Conservation (phyloP, 2,888 invertebrate genomes). For the Stegana nigrithorax region DNA sequence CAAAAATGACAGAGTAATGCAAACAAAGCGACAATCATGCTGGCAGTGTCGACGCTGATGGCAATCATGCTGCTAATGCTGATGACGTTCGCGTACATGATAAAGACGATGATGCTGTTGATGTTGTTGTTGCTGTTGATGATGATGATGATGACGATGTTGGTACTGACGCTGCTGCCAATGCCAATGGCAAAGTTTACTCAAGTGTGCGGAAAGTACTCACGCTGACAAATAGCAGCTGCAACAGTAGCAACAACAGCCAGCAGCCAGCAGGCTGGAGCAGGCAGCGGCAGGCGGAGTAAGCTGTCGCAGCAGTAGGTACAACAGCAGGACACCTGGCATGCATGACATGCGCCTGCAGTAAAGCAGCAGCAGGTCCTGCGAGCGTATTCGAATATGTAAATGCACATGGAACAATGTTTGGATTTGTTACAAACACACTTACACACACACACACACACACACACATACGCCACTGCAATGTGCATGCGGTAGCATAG, state of each 20-base stretch:
- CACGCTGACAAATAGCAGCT: neutral
- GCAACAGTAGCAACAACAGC: neutral
- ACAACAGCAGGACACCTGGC: neutral
- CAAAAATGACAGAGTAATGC: conserved; percentile 14
- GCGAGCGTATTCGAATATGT: conserved; percentile 13
- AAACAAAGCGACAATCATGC: neutral
- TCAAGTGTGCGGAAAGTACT: conserved; percentile 8
- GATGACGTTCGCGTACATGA: too few species aligned
- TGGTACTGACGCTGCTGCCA: neutral
- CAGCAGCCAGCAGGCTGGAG: neutral
- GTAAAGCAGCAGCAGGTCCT: too few species aligned
- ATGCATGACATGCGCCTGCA: neutral
- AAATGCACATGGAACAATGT: conserved; percentile 17
- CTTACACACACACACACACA: neutral
- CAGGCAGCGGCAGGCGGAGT: neutral
- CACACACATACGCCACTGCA: neutral
- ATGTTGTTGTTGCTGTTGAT: too few species aligned
- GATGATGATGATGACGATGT: neutral
- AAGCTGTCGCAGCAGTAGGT: neutral
- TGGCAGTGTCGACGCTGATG: neutral
- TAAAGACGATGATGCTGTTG: too few species aligned
- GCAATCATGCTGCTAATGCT: too few species aligned
- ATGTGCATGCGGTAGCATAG: too few species aligned
- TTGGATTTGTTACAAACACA: conserved; percentile 7
- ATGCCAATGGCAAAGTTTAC: conserved; percentile 4